Conservation (phyloP, 1,140 invertebrate species). For the Vollenhovia emeryi region DNA sequence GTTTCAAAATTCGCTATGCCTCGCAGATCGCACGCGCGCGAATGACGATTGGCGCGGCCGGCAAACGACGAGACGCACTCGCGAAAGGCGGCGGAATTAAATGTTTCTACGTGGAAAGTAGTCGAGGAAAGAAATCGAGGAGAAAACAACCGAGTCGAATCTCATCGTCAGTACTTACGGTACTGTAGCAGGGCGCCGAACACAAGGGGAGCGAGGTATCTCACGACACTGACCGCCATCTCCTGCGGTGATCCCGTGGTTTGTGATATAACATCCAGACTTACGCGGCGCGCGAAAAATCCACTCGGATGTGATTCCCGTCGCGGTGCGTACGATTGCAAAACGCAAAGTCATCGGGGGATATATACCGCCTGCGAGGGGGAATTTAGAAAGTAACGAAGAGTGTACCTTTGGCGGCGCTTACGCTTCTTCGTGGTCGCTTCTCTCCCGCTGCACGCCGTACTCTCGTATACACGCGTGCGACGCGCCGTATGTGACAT, state of each 20-base stretch:
- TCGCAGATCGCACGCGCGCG: background rate
- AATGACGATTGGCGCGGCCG: background rate
- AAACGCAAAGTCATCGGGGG: constrained; percentile 77
- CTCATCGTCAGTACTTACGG: constrained; percentile 75
- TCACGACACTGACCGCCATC: constrained; percentile 83
- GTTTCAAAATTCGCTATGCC: background rate
- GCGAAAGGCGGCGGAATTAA: background rate
- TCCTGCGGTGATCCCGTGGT: constrained; percentile 78
- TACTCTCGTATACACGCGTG: background rate
- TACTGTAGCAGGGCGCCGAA: constrained; percentile 66
- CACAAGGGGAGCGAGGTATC: constrained; percentile 72
- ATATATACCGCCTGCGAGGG: constrained; percentile 60
- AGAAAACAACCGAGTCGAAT: background rate
- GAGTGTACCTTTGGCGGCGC: background rate
- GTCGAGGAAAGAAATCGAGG: background rate
- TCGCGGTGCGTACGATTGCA: constrained; percentile 62
- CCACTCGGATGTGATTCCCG: constrained; percentile 78
- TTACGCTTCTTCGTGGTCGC: constrained; percentile 14
- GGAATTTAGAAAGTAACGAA: constrained; percentile 82
- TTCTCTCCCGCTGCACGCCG: constrained; percentile 32
- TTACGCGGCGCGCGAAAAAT: constrained; percentile 75
- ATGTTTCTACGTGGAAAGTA: background rate
- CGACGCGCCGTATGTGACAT: background rate
- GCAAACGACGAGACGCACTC: background rate
- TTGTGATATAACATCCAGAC: constrained; percentile 83